Evolutionary conservation across 2,797 vertebrate species (phyloP).

Genomic region (Chelon auratus): DNA sequence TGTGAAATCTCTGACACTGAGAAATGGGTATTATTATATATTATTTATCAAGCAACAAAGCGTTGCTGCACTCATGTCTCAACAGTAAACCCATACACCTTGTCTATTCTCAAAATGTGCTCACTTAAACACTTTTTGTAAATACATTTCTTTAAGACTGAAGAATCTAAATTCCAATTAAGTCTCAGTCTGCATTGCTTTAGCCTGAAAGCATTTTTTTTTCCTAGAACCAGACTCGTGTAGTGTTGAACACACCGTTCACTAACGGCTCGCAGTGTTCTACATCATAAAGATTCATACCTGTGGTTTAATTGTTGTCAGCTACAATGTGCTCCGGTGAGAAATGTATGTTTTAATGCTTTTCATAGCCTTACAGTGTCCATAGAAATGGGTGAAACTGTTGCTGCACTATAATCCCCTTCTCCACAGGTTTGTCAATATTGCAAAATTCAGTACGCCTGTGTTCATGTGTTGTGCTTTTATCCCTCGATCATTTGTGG

Average conservation of each 20-base stretch:
- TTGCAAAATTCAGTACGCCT: background rate
- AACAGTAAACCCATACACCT: background rate
- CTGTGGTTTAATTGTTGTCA: background rate
- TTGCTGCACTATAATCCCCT: conserved; percentile 1
- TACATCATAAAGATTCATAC: background rate
- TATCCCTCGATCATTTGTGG: conserved; percentile 7
- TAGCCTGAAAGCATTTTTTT: background rate
- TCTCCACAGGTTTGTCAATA: background rate
- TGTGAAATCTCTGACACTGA: background rate
- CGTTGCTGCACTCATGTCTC: background rate
- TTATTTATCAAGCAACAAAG: background rate
- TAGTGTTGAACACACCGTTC: background rate
- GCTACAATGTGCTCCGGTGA: background rate
- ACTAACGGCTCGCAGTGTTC: background rate
- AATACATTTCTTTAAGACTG: too few relatives aligned
- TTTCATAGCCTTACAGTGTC: background rate
- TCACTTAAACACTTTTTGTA: background rate
- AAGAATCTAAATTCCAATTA: too few relatives aligned
- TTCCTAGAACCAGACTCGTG: too few relatives aligned
- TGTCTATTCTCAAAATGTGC: background rate
- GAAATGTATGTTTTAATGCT: background rate
- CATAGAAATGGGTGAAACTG: background rate
- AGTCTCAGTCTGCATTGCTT: background rate
- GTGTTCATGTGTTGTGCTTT: conserved; percentile 2
- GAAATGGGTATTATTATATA: background rate